Evolutionary conservation across 2,113 vertebrate genomes (phyloP).

Genomic region (Scophthalmus maximus): DNA sequence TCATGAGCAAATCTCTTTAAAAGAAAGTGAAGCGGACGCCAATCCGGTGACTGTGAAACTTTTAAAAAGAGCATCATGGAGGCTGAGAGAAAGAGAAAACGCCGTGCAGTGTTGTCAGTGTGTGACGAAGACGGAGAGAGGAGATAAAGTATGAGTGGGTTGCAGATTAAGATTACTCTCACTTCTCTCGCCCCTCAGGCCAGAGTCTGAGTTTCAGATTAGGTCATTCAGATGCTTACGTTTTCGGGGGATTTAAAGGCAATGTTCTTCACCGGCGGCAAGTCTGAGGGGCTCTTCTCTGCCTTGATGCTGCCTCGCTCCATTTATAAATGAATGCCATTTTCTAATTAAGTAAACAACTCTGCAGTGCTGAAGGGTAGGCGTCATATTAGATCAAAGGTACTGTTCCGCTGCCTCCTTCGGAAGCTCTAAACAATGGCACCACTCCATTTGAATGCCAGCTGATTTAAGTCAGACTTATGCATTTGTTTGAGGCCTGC

Average conservation of each 20-base stretch:
- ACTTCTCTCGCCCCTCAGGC: slow-evolving; percentile 32
- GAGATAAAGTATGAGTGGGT: slow-evolving; percentile 36
- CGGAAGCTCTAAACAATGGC: slow-evolving; percentile 44
- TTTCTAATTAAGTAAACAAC: slow-evolving; percentile 70
- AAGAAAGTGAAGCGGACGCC: slow-evolving; percentile 51
- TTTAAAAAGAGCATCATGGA: slow-evolving; percentile 33
- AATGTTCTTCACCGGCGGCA: slow-evolving; percentile 45
- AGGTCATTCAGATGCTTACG: slow-evolving; percentile 67
- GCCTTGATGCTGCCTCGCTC: slow-evolving; percentile 37
- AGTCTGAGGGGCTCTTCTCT: slow-evolving; percentile 33
- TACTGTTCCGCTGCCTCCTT: slow-evolving; percentile 8
- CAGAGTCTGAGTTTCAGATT: slow-evolving; percentile 53
- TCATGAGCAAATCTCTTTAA: slow-evolving; percentile 72
- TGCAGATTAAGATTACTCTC: slow-evolving; percentile 43
- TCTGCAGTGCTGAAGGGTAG: slow-evolving; percentile 51
- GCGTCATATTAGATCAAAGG: slow-evolving; percentile 61
- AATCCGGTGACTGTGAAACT: slow-evolving; percentile 44
- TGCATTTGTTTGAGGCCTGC: slow-evolving; percentile 46
- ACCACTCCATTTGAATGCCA: slow-evolving; percentile 48
- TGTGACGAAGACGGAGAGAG: slow-evolving; percentile 13
- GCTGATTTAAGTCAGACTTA: slow-evolving; percentile 42
- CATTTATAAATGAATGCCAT: slow-evolving; percentile 49
- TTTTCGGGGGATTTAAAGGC: slow-evolving; percentile 56
- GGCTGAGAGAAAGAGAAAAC: slow-evolving; percentile 26
- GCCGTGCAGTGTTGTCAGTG: background rate